Conservation (phyloP, 2,797 vertebrate genomes). For the Phylloscopus collybita region DNA sequence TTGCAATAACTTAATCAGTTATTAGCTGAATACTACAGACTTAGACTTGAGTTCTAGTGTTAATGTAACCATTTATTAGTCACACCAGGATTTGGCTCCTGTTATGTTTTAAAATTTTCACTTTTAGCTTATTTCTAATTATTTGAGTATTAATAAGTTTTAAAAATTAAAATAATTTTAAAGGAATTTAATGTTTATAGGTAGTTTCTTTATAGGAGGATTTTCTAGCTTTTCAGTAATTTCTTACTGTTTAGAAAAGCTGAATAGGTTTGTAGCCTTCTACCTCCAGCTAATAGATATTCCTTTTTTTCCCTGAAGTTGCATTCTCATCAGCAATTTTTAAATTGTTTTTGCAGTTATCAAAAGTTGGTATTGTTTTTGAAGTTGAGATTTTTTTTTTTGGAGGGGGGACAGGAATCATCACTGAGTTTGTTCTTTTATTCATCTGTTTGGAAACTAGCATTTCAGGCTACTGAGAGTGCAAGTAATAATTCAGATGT, state of each 20-base stretch:
- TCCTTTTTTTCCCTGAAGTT: background rate
- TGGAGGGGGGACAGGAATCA: no score
- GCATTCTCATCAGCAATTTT: background rate
- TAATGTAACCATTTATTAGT: background rate
- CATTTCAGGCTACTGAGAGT: background rate
- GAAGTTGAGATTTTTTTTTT: background rate
- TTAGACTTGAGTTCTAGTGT: background rate
- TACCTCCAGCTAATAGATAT: background rate
- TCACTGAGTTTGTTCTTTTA: background rate
- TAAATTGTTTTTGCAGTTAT: background rate
- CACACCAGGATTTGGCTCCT: background rate
- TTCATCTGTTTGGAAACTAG: background rate
- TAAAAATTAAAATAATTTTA: background rate
- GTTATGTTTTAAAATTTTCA: background rate
- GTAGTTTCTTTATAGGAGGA: background rate
- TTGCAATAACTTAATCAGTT: background rate
- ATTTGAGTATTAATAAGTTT: background rate
- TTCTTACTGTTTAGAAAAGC: conserved; percentile 13
- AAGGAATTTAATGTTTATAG: background rate
- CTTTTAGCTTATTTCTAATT: background rate
- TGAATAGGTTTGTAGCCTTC: background rate
- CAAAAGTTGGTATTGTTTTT: background rate
- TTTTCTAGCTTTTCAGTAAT: conserved; percentile 5
- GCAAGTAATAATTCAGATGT: background rate
- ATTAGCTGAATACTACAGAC: background rate